Percentiles rank a stretch among this genome's conserved stretches.
Conservation (phyloP, 2,888 invertebrate genomes). For the Drosophila trichaetosa region DNA sequence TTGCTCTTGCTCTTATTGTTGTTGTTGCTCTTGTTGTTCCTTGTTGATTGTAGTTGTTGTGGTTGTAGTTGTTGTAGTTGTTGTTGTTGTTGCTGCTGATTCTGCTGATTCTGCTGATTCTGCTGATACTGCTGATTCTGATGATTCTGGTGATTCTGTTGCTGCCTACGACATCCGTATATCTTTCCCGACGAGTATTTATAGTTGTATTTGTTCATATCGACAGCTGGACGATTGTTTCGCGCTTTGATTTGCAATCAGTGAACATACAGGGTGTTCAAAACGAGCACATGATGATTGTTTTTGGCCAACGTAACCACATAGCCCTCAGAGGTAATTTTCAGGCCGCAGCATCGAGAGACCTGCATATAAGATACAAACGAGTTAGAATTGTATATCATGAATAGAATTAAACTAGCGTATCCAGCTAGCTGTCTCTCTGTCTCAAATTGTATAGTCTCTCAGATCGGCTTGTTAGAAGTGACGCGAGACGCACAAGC, state of each 20-base stretch:
- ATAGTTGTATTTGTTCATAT: conserved; percentile 72
- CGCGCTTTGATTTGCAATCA: conserved; percentile 87
- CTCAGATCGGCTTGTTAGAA: neutral
- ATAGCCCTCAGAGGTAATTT: conserved; percentile 98
- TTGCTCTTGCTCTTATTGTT: conserved; percentile 49
- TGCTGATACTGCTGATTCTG: conserved; percentile 44
- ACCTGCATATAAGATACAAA: conserved; percentile 87
- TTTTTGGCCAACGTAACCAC: conserved; percentile 98
- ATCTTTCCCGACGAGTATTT: conserved; percentile 75
- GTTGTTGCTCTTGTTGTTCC: conserved; percentile 45
- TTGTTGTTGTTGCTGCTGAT: conserved; percentile 36
- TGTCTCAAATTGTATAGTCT: neutral
- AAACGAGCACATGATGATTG: conserved; percentile 98
- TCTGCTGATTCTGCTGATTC: conserved; percentile 32
- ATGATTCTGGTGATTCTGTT: conserved; percentile 40
- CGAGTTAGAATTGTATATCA: conserved; percentile 1
- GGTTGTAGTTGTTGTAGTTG: conserved; percentile 37
- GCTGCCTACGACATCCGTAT: conserved; percentile 66
- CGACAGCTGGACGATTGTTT: conserved; percentile 76
- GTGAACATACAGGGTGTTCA: conserved; percentile 96
- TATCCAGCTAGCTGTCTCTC: neutral
- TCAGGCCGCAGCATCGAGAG: conserved; percentile 98
- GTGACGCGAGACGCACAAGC: neutral
- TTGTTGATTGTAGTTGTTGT: conserved; percentile 35
- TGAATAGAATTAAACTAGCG: neutral